Evolutionary conservation across 2,797 vertebrate genomes (phyloP).

Genomic region (Champsocephalus esox): DNA sequence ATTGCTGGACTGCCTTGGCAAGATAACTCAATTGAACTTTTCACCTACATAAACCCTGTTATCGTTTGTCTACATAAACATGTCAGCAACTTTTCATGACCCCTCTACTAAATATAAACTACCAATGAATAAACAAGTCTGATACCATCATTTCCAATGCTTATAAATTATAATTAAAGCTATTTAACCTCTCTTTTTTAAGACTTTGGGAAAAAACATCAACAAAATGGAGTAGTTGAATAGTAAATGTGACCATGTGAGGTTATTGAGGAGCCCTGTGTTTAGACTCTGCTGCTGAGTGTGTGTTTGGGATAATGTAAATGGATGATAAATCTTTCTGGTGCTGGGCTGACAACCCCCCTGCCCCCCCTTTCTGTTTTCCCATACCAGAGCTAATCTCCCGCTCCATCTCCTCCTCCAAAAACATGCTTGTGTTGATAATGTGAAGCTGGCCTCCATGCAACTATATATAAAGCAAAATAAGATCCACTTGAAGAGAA

Average conservation of each 20-base stretch:
- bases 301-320: constrained; percentile 77
- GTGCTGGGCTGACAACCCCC: constrained; percentile 42
- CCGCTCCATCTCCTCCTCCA: constrained; percentile 26
- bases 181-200: neutral
- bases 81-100: constrained; percentile 34
- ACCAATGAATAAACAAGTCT: constrained; percentile 41
- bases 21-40: neutral
- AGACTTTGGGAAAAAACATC: neutral
- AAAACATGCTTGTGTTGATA: constrained; percentile 14
- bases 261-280: constrained; percentile 61
- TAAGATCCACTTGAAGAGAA: neutral
- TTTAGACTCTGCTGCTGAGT: constrained; percentile 69
- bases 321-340: constrained; percentile 76
- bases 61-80: constrained; percentile 40
- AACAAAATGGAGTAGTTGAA: constrained; percentile 49
- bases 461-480: constrained; percentile 1
- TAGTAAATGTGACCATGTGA: constrained; percentile 54
- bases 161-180: constrained; percentile 33
- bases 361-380: constrained; percentile 32
- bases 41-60: constrained; percentile 27
- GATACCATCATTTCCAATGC: constrained; percentile 14
- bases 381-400: constrained; percentile 36
- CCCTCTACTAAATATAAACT: constrained; percentile 50
- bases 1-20: neutral
- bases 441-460: neutral